Percentiles rank a stretch among this genome's conserved stretches.
Conservation (phyloP, 2,113 vertebrate species). For the Laticauda colubrina region DNA sequence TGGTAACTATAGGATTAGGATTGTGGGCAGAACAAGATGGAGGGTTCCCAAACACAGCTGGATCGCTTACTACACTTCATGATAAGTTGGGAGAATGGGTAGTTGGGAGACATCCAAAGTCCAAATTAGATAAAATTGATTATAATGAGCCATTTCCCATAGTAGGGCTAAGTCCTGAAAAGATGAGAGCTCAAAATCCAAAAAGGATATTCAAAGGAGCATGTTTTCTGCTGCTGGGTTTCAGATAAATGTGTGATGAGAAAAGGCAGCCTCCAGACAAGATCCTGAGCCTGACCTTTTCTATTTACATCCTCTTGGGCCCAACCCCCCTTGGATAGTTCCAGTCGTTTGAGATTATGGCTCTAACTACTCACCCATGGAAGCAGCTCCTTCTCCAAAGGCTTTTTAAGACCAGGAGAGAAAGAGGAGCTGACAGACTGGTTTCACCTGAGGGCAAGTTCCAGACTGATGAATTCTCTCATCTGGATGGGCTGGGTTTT, state of each 20-base stretch:
- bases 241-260: not conserved
- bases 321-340: not conserved
- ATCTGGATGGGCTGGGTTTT: not conserved
- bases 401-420: not conserved
- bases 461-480: constrained; percentile 16
- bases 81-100: not conserved
- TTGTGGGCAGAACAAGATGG: not conserved
- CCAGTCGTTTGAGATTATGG: not conserved
- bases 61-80: not conserved
- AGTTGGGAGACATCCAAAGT: not conserved
- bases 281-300: not conserved
- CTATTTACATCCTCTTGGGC: not conserved
- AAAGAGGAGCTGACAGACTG: not conserved
- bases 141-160: not conserved
- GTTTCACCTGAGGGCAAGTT: constrained; percentile 16
- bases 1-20: not conserved
- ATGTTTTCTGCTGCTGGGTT: not conserved
- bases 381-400: not conserved
- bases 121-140: not conserved
- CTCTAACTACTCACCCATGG: not conserved
- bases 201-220: not conserved
- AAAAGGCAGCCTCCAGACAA: not conserved
- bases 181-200: not conserved
- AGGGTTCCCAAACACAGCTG: not conserved
- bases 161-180: not conserved